Conservation (phyloP, 1,140 invertebrate species). For the Aphelinus certus region DNA sequence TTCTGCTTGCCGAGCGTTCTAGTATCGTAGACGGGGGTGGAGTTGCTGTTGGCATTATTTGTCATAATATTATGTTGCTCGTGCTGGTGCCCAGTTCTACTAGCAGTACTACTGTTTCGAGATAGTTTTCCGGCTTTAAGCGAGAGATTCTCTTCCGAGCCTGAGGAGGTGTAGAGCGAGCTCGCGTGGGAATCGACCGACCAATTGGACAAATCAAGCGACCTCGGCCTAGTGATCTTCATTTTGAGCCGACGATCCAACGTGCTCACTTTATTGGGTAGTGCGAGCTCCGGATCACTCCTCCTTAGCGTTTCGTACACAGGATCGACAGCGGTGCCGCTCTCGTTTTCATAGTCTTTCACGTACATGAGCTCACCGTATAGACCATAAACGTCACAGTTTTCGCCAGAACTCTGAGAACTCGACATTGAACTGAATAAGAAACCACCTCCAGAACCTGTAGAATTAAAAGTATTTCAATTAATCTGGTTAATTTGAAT, state of each 20-base stretch:
- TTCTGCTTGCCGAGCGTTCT: constrained; percentile 33
- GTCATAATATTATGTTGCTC: constrained; percentile 40
- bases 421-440: constrained; percentile 69
- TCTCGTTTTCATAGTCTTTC: constrained; percentile 85
- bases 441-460: constrained; percentile 62
- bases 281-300: constrained; percentile 84
- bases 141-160: constrained; percentile 82
- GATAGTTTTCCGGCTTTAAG: constrained; percentile 73
- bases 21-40: constrained; percentile 13
- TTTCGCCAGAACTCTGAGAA: constrained; percentile 70
- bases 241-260: constrained; percentile 80
- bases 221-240: constrained; percentile 81
- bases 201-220: constrained; percentile 86
- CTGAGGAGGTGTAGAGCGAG: constrained; percentile 81
- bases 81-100: constrained; percentile 69
- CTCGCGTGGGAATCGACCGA: constrained; percentile 87
- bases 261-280: constrained; percentile 82
- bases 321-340: constrained; percentile 74
- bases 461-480: background rate
- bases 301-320: constrained; percentile 79
- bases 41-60: constrained; percentile 16
- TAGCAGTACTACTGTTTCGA: constrained; percentile 77
- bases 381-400: constrained; percentile 87
- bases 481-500: background rate
- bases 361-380: constrained; percentile 91